Percentiles rank a stretch among this genome's conserved stretches.
Evolutionary conservation across 2,888 invertebrate genomes (phyloP).

Genomic region (Drosophila subsilvestris): DNA sequence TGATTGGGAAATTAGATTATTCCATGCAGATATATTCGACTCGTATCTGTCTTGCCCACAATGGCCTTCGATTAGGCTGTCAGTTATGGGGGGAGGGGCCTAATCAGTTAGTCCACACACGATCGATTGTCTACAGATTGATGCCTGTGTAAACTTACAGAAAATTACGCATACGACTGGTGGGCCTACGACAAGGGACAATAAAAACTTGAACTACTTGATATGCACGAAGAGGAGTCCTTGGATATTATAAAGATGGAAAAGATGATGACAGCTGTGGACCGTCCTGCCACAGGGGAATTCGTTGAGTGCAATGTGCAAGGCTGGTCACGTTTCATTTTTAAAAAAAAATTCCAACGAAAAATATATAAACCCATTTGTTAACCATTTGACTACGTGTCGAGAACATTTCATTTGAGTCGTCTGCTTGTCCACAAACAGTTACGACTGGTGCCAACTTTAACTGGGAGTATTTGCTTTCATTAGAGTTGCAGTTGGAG

Average conservation of each 20-base stretch:
- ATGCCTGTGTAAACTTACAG: constrained; percentile 44
- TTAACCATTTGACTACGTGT: constrained; percentile 76
- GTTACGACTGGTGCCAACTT: constrained; percentile 1
- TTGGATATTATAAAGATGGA: constrained; percentile 62
- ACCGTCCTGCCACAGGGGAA: constrained; percentile 7
- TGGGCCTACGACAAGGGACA: constrained; percentile 34
- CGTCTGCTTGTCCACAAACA: constrained; percentile 7
- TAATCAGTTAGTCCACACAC: constrained; percentile 42
- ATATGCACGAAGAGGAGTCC: constrained; percentile 55
- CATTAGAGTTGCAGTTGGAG: neutral
- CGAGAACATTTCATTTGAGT: constrained; percentile 7
- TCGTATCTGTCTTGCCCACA: constrained; percentile 6
- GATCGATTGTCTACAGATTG: constrained; percentile 47
- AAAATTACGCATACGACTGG: constrained; percentile 50
- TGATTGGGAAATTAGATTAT: constrained; percentile 29
- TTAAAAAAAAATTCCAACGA: constrained; percentile 23
- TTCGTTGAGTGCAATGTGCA: constrained; percentile 7
- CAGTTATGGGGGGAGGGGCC: constrained; percentile 36
- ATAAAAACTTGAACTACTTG: constrained; percentile 55
- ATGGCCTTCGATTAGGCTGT: constrained; percentile 51
- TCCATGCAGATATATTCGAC: neutral
- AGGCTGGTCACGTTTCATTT: constrained; percentile 57
- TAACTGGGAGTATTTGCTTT: constrained; percentile 1
- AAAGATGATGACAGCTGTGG: constrained; percentile 34
- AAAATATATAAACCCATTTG: constrained; percentile 67